Percentiles rank a stretch among this genome's conserved stretches.
Evolutionary conservation across 2,113 vertebrate species (phyloP).

Genomic region (Setophaga petechia): DNA sequence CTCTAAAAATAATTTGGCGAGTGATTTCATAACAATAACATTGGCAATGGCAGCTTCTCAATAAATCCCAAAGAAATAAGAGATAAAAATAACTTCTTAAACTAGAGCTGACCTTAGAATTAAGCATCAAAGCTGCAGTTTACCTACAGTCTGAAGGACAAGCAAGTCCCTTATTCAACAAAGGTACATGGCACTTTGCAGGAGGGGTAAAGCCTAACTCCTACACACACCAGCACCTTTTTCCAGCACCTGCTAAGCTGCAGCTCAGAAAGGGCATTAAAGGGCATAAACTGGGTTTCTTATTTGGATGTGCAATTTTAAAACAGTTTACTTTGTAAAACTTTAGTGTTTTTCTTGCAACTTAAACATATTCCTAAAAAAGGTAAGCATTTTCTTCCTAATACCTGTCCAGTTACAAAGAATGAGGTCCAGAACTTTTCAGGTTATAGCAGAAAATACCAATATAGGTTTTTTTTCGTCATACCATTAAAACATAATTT

Average conservation of each 20-base stretch:
- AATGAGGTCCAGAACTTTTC: neutral
- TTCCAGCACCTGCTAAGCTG: neutral
- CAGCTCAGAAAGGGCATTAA: neutral
- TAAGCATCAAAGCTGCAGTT: neutral
- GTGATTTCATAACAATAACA: neutral
- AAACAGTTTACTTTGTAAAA: neutral
- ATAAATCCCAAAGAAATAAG: neutral
- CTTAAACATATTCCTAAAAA: neutral
- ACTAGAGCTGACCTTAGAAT: neutral
- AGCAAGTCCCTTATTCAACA: neutral
- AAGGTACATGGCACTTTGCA: neutral
- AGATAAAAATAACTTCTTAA: conserved; percentile 13
- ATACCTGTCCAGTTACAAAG: neutral
- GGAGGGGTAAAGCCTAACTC: neutral
- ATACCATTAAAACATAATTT: neutral
- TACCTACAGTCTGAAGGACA: neutral
- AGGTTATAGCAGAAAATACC: neutral
- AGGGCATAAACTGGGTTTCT: neutral
- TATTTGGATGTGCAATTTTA: neutral
- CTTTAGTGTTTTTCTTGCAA: neutral
- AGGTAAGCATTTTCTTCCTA: neutral
- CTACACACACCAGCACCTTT: neutral
- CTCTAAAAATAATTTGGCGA: neutral
- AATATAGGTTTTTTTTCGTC: neutral
- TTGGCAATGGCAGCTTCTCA: neutral